Evolutionary conservation across 92 coral and sea anemone genomes (phyloP), one percentile per base, ranked within the genome.

Genomic region (Diadumene lineata): DNA sequence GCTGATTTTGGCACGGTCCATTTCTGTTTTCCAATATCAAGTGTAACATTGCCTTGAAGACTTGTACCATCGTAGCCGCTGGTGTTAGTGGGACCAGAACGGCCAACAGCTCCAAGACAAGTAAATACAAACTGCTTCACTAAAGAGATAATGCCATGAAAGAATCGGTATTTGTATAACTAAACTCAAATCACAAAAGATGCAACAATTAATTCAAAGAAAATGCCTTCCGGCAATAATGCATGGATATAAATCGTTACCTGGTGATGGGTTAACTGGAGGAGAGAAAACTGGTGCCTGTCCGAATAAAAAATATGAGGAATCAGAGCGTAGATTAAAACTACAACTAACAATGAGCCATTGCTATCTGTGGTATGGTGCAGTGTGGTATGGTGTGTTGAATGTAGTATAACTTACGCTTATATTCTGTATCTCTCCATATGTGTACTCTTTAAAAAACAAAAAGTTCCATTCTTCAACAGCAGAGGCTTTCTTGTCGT

Each of bases 1-100:
- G 92, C 92, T 29, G 97, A 82, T 73, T 73, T 71, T 62, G 97
- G 97, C 9, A 93, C 97, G 31, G 75, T 78, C 98, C 98, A 93
- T 17, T 78, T 28, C 81, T 93, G 98, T 68, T 82, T 90, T 11
- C 98, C 97, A 16, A 43, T 48, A 50, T 77, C 44, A 58, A 93
- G 73, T 22, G 57, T 53, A 26, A 93, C 94, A n/a, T 53, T 58
- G 15, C 77, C 85, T 61, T 83, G 92, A 22, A 91, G 79, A 26
- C 77, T 48, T 1, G 98, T 91, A 9, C 82, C 92, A 0, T 1
- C 50, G 70, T 93, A 93, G 10, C 85, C 88, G 4, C 56, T 26
- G 50, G 85, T 66, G 27, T 58, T 48, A 24, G 63, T 80, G 7
- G 98, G 98, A 0, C 97, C 98, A 53, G 23, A 64, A 16, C 38